These are phyloP conservation scores for Platygyra sinensis DNA, from an alignment of 64 coral and sea anemone species.

Conservation along the genomic window DNA sequence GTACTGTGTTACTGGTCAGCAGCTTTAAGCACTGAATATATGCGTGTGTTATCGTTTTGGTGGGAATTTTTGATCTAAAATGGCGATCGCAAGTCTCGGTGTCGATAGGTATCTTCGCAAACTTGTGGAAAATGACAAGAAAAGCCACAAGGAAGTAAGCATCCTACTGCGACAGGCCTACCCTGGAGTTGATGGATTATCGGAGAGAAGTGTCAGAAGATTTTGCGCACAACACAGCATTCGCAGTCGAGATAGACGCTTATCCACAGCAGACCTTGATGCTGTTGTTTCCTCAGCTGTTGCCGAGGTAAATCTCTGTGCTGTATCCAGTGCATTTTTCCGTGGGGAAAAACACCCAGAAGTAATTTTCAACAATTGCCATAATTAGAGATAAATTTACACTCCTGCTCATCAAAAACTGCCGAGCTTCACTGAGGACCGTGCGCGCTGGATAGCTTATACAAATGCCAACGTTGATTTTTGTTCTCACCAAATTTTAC, in stretches of 20 bases:
- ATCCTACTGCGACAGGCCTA: slow-evolving; percentile 9
- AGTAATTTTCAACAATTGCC: no score
- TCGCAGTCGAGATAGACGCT: slow-evolving; percentile 9
- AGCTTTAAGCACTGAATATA: not conserved
- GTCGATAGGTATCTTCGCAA: slow-evolving; percentile 16
- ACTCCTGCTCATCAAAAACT: no score
- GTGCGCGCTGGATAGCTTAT: no score
- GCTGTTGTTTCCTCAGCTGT: slow-evolving; percentile 20
- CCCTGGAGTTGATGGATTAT: slow-evolving; percentile 13
- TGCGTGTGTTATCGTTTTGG: not conserved
- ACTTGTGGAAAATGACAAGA: slow-evolving; percentile 12
- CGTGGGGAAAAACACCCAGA: no score
- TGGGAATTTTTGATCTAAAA: not conserved
- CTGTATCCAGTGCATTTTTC: no score
- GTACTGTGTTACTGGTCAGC: not conserved
- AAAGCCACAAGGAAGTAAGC: slow-evolving; percentile 26
- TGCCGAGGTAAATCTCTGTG: slow-evolving; percentile 1
- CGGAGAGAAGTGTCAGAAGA: slow-evolving; percentile 28
- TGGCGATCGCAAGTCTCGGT: slow-evolving; percentile 18
- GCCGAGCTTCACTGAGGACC: no score
- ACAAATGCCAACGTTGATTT: no score
- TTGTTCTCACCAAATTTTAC: no score
- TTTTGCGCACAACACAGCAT: slow-evolving; percentile 22
- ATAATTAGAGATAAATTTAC: no score
- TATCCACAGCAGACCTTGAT: slow-evolving; percentile 33